These are phyloP conservation scores for Oeneis ivallda DNA, from an alignment of 2,888 invertebrate species.

Conservation along the genomic window DNA sequence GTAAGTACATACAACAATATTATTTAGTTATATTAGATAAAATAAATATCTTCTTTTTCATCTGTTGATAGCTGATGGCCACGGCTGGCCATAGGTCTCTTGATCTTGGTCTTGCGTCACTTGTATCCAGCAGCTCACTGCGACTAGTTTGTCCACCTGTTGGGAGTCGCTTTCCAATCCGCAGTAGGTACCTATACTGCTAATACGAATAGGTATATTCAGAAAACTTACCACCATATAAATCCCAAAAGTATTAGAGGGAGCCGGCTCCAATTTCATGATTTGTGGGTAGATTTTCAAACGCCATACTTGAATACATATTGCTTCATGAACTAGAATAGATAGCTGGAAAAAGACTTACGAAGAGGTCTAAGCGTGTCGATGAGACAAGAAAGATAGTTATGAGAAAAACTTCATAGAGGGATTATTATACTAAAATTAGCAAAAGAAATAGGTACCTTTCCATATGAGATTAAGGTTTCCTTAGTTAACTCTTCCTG, in stretches of 20 bases:
- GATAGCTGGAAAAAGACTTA: slow-evolving; percentile 77
- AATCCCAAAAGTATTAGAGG: slow-evolving; percentile 86
- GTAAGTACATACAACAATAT: no score
- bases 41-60: no score
- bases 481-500: slow-evolving; percentile 94
- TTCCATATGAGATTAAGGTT: slow-evolving; percentile 87
- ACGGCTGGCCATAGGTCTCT: no score
- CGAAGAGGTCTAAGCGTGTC: not conserved
- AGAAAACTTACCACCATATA: slow-evolving; percentile 85
- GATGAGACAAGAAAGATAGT: not conserved
- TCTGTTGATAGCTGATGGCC: no score
- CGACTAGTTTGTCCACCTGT: no score
- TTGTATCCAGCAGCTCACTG: no score
- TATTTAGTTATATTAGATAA: no score
- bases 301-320: slow-evolving; percentile 92
- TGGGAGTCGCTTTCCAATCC: no score
- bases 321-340: slow-evolving; percentile 90
- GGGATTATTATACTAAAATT: no score
- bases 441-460: slow-evolving; percentile 69
- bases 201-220: not conserved
- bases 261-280: slow-evolving; percentile 85
- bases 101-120: no score
- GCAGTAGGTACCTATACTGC: no score
- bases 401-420: not conserved
- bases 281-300: slow-evolving; percentile 89